Evolutionary conservation across 2,888 invertebrate species (phyloP), one percentile per base, ranked within the genome.

Genomic region (Watsonalla binaria): DNA sequence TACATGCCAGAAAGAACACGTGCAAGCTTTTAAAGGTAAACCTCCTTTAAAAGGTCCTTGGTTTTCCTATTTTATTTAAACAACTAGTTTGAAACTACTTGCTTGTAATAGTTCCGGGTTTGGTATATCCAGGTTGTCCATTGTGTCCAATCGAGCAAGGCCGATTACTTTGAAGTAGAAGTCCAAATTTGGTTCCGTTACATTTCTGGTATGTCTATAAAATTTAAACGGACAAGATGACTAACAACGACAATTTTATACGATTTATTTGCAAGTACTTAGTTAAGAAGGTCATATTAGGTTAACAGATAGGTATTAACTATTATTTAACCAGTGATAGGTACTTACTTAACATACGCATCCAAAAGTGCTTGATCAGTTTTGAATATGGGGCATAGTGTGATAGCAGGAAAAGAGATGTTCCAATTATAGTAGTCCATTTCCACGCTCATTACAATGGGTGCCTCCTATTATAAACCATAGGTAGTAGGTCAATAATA

Each of bases 401-500:
- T 93, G 33, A 94, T 80, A 2, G 93, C 90, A 5, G 95, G 95
- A 68, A 93, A 94, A 0, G 93, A 92, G 0, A 95, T 92, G 60
- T 93, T 93, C 94, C 94, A 94, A 55, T 93, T 92, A 62, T 94
- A 92, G 66, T 94, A 92, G 74, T 95, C 93, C 68, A 93, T 92
- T 76, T 95, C 94, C 78, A 94, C 94, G 48, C 94, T 94, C 74
- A 94, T 93, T 13, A 95, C 94, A 54, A 93, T 93, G 8, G 94
- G 94, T 53, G 94, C 92, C 65, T 92, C 92, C 87, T 93, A 86
- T 58, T 61, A 66, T 45, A 54, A 55, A 54, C 7, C 53, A 48
- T 37, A 49, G 51, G 6, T 35, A 34, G 57, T 61, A 47, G 6
- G 37, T 35, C 24, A 51, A 34, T 54, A 42, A 47, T 45, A 37